These are phyloP conservation scores for Pungitius pungitius DNA, from an alignment of 2,113 vertebrate species.

Conservation along the genomic window DNA sequence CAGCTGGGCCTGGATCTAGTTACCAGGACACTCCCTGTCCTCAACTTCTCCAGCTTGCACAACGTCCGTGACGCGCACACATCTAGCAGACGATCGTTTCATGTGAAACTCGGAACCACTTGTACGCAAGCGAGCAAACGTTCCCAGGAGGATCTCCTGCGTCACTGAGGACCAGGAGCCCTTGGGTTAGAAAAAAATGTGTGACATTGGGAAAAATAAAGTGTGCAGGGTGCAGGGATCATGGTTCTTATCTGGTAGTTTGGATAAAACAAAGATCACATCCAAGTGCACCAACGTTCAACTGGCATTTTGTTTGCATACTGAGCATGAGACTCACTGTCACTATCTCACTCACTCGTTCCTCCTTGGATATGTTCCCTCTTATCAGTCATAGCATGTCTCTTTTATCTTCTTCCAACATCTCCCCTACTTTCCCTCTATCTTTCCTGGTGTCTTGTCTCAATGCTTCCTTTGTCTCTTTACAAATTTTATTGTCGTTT, in stretches of 20 bases:
- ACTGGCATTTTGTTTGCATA: constrained; percentile 63
- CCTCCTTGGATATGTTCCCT: constrained; percentile 5
- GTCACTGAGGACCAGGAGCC: constrained; percentile 14
- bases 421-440: constrained; percentile 10
- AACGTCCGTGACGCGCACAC: constrained; percentile 38
- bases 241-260: constrained; percentile 17
- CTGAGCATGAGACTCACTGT: constrained; percentile 12
- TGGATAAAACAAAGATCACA: constrained; percentile 26
- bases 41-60: constrained; percentile 39
- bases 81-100: constrained; percentile 28
- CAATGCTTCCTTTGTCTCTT: constrained; percentile 31
- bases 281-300: constrained; percentile 31
- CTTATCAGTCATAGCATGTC: background rate
- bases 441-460: constrained; percentile 4
- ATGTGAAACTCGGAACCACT: background rate
- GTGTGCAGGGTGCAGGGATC: background rate
- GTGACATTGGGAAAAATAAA: background rate
- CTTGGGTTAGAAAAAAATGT: constrained; percentile 2
- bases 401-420: constrained; percentile 38
- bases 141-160: constrained; percentile 18
- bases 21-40: constrained; percentile 69
- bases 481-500: constrained; percentile 51
- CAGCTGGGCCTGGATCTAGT: constrained; percentile 72
- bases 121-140: constrained; percentile 26
- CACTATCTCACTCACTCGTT: background rate